Conservation (phyloP, 2,888 invertebrate species). For the Drosophila phalerata region DNA sequence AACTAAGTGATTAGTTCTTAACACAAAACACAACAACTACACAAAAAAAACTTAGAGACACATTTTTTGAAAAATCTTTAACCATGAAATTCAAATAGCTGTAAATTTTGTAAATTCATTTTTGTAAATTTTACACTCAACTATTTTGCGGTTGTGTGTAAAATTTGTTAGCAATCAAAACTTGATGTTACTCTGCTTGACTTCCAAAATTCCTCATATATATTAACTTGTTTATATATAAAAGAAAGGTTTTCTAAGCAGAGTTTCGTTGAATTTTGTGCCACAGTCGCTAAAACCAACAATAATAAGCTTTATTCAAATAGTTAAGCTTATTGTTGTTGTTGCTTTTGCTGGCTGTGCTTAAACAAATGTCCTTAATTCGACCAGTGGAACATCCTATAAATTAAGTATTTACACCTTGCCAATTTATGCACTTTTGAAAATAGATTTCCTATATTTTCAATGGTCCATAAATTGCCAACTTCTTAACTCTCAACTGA, state of each 20-base stretch:
- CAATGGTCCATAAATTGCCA: conserved; percentile 51
- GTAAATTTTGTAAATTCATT: conserved; percentile 24
- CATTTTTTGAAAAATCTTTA: conserved; percentile 41
- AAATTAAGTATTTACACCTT: conserved; percentile 23
- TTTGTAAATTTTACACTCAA: conserved; percentile 46
- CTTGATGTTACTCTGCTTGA: conserved; percentile 38
- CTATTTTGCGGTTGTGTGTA: conserved; percentile 24
- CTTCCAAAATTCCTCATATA: background rate
- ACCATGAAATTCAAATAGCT: conserved; percentile 47
- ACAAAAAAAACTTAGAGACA: conserved; percentile 36
- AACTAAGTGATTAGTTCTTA: conserved; percentile 84
- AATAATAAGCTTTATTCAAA: conserved; percentile 20
- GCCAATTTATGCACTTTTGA: conserved; percentile 61
- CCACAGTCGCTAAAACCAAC: conserved; percentile 37
- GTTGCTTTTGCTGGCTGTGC: conserved; percentile 49
- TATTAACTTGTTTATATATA: conserved; percentile 25
- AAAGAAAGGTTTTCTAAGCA: conserved; percentile 15
- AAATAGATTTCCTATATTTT: conserved; percentile 27
- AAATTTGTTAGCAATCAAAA: conserved; percentile 41
- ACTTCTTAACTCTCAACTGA: conserved; percentile 35
- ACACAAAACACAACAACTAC: conserved; percentile 58
- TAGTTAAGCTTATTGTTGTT: conserved; percentile 33
- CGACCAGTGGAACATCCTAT: conserved; percentile 66
- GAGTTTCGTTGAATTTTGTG: conserved; percentile 41
- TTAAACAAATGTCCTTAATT: conserved; percentile 39